Base-by-base conservation (phyloP, 2,888 invertebrate genomes). In the Polylopha cassiicola region DNA sequence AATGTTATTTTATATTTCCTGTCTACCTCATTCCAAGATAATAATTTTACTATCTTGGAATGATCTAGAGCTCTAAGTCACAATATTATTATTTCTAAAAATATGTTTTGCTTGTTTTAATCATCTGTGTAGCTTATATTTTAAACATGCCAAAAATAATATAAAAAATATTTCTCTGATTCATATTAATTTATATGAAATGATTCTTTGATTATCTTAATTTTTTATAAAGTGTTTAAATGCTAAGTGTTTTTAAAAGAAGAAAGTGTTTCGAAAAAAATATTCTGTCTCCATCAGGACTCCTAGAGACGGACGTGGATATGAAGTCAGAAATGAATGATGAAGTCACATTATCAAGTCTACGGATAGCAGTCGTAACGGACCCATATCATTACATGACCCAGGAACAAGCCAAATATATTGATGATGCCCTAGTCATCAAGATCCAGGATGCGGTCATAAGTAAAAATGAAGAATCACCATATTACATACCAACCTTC, bases 201-300 rank as follows among this genome's bases (percentile, higher is more conserved):
- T n/a, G n/a, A n/a, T n/a, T n/a, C n/a, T n/a, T n/a, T n/a, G n/a
- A n/a, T n/a, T n/a, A n/a, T n/a, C n/a, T n/a, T n/a, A n/a, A n/a
- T n/a, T n/a, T n/a, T n/a, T n/a, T n/a, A n/a, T n/a, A n/a, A n/a
- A n/a, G n/a, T n/a, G n/a, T n/a, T n/a, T n/a, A n/a, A n/a, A n/a
- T n/a, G n/a, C n/a, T 9, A 29, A 37, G 29, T 37, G 29, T 13
- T 7, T 13, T 4, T 11, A 21, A 22, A n/a, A 17, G 7, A 8
- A 9, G 17, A 11, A 2, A 26, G 10, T 17, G 9, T 20, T 10
- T 10, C 21, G 14, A 27, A 26, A 13, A 26, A 32, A 11, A n/a
- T 7, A 2, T 9, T 33, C 39, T 39, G 32, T 39, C 39, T 28
- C 33, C 33, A 39, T 33, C 39, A 39, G 39, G 39, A 29, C 33